Conservation (phyloP, 1,140 invertebrate genomes). For the Diuraphis noxia region DNA sequence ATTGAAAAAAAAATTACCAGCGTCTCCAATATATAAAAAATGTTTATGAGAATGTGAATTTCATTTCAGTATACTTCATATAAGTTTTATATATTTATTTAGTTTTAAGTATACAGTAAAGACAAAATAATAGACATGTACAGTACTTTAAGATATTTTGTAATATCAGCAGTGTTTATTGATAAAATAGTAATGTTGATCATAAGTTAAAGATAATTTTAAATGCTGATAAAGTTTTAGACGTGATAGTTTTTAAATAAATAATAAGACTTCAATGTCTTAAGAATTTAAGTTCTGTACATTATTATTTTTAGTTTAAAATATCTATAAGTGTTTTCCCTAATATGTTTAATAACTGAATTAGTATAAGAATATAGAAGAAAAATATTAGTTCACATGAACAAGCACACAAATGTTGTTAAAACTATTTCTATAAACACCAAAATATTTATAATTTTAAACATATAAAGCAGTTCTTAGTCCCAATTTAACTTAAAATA, state of each 20-base stretch:
- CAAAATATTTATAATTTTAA: constrained; percentile 36
- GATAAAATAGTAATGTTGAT: not conserved
- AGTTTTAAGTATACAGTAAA: not conserved
- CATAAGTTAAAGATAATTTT: not conserved
- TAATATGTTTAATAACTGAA: constrained; percentile 28
- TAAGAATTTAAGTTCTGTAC: constrained; percentile 10
- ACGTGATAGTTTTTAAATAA: not conserved
- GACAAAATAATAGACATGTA: not conserved
- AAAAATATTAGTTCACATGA: constrained; percentile 46
- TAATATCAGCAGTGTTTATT: not conserved
- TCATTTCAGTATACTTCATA: not conserved
- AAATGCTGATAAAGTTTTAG: not conserved
- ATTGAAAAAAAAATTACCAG: not conserved
- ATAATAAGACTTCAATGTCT: not conserved
- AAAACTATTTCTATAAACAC: constrained; percentile 43
- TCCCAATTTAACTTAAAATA: constrained; percentile 13
- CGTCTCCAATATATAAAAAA: not conserved
- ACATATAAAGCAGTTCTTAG: constrained; percentile 37
- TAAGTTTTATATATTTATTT: not conserved
- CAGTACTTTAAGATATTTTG: constrained; percentile 1
- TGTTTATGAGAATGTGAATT: not conserved
- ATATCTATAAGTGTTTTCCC: not conserved
- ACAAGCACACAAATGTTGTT: constrained; percentile 48
- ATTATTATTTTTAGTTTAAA: not conserved
- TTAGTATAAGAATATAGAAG: constrained; percentile 43